These are phyloP conservation scores for Ceratina japonica DNA, from an alignment of 1,140 invertebrate species.

Conservation along the genomic window DNA sequence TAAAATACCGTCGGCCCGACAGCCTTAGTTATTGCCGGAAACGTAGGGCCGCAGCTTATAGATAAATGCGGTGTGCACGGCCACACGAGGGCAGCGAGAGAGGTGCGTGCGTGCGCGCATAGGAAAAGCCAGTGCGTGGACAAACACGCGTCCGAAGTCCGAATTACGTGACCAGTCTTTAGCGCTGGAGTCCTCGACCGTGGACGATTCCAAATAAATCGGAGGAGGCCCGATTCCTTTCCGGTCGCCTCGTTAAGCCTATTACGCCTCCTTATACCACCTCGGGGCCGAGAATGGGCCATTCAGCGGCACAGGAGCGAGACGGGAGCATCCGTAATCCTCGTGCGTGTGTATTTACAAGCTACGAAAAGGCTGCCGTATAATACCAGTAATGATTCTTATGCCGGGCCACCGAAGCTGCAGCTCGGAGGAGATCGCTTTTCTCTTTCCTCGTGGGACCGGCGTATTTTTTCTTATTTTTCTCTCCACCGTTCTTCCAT, in stretches of 20 bases:
- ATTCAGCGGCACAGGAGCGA: conserved; percentile 54
- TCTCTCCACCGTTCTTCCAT: neutral
- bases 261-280: conserved; percentile 50
- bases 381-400: conserved; percentile 44
- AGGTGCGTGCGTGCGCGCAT: conserved; percentile 22
- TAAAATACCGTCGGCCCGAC: conserved; percentile 58
- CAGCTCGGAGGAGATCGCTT: conserved; percentile 33
- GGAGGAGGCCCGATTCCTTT: conserved; percentile 45
- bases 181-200: conserved; percentile 47
- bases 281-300: conserved; percentile 1
- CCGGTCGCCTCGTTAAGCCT: conserved; percentile 61
- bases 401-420: conserved; percentile 57
- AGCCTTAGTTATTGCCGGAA: conserved; percentile 62
- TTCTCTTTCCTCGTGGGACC: conserved; percentile 33
- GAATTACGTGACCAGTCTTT: conserved; percentile 64
- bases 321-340: conserved; percentile 65
- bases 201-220: conserved; percentile 61
- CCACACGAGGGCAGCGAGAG: neutral
- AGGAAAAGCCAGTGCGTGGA: conserved; percentile 60
- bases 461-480: neutral
- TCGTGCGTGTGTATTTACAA: conserved; percentile 63
- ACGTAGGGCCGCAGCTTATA: conserved; percentile 37
- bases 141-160: conserved; percentile 64
- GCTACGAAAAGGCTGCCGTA: conserved; percentile 39
- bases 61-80: neutral